These are phyloP conservation scores for Linnaemya vulpina DNA, from an alignment of 2,888 invertebrate genomes.

Conservation along the genomic window DNA sequence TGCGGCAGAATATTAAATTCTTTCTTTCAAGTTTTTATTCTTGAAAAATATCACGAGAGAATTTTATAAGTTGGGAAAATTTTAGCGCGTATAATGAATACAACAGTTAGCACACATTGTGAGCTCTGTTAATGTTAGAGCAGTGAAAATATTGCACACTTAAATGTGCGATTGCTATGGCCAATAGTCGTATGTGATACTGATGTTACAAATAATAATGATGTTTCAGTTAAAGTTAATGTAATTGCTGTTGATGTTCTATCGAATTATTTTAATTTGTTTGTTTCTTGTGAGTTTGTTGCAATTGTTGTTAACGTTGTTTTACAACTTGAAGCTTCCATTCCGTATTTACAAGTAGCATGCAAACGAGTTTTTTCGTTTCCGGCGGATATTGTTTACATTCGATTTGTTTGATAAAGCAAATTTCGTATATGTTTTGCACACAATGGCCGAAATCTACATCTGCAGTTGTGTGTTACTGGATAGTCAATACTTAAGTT, in stretches of 20 bases:
- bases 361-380: constrained; percentile 24
- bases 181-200: constrained; percentile 7
- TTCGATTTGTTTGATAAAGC: constrained; percentile 29
- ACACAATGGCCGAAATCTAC: neutral
- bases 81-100: too few species aligned
- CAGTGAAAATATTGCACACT: neutral
- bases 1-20: too few species aligned
- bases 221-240: constrained; percentile 3
- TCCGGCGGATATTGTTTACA: constrained; percentile 56
- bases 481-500: neutral
- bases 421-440: neutral
- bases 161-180: neutral
- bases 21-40: too few species aligned
- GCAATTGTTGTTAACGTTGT: constrained; percentile 26
- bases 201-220: constrained; percentile 27
- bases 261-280: neutral
- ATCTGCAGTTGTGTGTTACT: constrained; percentile 3
- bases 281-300: neutral
- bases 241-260: neutral
- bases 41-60: too few species aligned
- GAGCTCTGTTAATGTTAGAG: neutral
- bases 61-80: too few species aligned
- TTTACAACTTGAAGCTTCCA: constrained; percentile 42
- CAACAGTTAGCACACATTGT: neutral
- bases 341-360: constrained; percentile 37